Conservation (phyloP, 2,888 invertebrate species). For the Gerris lacustris region DNA sequence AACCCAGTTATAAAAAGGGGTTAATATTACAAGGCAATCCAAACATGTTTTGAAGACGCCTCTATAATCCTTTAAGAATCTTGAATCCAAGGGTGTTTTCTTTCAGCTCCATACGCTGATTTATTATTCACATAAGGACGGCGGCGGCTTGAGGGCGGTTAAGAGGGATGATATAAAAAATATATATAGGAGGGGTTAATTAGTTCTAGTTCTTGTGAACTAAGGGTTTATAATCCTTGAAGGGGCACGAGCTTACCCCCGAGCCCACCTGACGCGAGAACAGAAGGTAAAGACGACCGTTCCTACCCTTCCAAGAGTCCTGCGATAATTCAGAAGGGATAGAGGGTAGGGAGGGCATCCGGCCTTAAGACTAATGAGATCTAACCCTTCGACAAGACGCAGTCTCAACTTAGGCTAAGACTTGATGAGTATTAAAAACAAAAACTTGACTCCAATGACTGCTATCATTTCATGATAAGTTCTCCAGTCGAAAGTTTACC, state of each 20-base stretch:
- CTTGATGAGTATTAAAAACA: too few species aligned
- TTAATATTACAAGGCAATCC: not conserved
- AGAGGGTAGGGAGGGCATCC: too few species aligned
- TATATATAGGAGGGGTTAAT: not conserved
- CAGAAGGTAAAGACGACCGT: conserved; percentile 3
- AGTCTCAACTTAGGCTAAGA: too few species aligned
- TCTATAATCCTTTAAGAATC: not conserved
- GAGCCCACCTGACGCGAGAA: not conserved
- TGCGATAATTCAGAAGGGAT: not conserved
- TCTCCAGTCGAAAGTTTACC: too few species aligned
- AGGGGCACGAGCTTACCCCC: not conserved
- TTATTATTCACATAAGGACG: conserved; percentile 1
- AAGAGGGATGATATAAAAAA: not conserved
- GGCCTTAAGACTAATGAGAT: conserved; percentile 1
- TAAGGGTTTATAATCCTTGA: not conserved
- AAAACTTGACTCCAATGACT: too few species aligned
- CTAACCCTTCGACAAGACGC: not conserved
- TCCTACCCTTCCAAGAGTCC: not conserved
- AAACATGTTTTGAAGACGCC: not conserved
- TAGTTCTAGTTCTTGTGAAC: not conserved
- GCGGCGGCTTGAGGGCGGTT: not conserved
- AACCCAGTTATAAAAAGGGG: not conserved
- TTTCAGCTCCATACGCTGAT: not conserved
- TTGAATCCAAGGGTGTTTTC: not conserved
- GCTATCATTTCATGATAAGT: too few species aligned